Percentiles rank a stretch among this genome's conserved stretches.
Evolutionary conservation across 2,888 invertebrate species (phyloP).

Genomic region (Conus canariensis): DNA sequence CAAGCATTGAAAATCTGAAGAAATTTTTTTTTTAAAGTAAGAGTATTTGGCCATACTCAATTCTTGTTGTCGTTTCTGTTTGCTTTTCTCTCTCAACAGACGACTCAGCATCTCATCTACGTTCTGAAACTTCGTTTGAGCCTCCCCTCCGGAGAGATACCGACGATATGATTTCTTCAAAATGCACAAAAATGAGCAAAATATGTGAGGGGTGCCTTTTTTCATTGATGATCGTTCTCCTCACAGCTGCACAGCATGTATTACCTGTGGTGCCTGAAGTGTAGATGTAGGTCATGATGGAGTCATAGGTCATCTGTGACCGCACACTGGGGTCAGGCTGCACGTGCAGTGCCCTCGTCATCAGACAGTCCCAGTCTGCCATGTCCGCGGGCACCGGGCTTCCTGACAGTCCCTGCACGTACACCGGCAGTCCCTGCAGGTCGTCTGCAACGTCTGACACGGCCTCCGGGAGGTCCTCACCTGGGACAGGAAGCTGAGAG

Average conservation of each 20-base stretch:
- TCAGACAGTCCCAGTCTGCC: slow-evolving; percentile 57
- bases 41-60: not conserved
- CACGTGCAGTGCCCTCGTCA: slow-evolving; percentile 54
- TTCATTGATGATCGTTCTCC: no score
- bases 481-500: slow-evolving; percentile 45
- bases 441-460: slow-evolving; percentile 61
- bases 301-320: slow-evolving; percentile 52
- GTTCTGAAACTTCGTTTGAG: no score
- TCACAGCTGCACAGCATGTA: not conserved
- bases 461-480: slow-evolving; percentile 59
- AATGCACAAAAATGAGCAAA: no score
- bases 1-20: no score
- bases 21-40: no score
- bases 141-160: no score
- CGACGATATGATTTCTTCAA: no score
- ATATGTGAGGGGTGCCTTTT: no score
- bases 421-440: slow-evolving; percentile 56
- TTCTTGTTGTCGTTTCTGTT: no score
- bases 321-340: slow-evolving; percentile 52
- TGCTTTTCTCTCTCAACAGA: no score
- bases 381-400: slow-evolving; percentile 54
- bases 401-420: slow-evolving; percentile 54
- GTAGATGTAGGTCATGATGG: slow-evolving; percentile 91
- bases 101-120: no score
- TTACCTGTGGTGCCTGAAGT: slow-evolving; percentile 84